These are phyloP conservation scores for Margaritifera margaritifera DNA, from an alignment of 2,888 invertebrate genomes.

Conservation along the genomic window DNA sequence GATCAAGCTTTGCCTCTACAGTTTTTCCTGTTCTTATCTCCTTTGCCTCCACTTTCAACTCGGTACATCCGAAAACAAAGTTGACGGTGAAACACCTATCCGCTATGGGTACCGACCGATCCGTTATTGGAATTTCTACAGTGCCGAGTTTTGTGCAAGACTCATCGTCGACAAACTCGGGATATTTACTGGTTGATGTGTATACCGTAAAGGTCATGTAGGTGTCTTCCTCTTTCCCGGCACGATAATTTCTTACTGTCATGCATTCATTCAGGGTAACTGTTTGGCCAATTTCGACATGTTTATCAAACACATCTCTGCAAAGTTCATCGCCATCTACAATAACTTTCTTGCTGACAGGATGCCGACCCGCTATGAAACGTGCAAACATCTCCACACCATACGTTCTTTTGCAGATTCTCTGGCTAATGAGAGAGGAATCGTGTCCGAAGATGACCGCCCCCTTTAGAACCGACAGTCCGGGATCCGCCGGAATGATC, in stretches of 20 bases:
- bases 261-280: constrained; percentile 29
- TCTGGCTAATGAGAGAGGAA: no score
- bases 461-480: constrained; percentile 38
- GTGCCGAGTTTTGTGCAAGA: no score
- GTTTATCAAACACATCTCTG: no score
- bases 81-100: constrained; percentile 19
- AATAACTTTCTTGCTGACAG: constrained; percentile 23
- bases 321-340: constrained; percentile 23
- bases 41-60: constrained; percentile 32
- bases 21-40: constrained; percentile 21
- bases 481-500: constrained; percentile 39
- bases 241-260: constrained; percentile 15
- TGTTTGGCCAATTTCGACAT: constrained; percentile 23
- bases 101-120: constrained; percentile 14
- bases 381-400: constrained; percentile 22
- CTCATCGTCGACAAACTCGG: constrained; percentile 22
- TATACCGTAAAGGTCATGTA: constrained; percentile 23
- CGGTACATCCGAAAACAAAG: constrained; percentile 42
- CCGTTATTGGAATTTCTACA: no score
- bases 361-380: constrained; percentile 24
- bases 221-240: constrained; percentile 15
- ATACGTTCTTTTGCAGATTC: constrained; percentile 34
- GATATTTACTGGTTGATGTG: constrained; percentile 25
- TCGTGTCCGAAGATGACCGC: constrained; percentile 43
- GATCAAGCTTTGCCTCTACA: constrained; percentile 28